Conservation (phyloP, 2,797 vertebrate species). For the Ambastaia sidthimunki region DNA sequence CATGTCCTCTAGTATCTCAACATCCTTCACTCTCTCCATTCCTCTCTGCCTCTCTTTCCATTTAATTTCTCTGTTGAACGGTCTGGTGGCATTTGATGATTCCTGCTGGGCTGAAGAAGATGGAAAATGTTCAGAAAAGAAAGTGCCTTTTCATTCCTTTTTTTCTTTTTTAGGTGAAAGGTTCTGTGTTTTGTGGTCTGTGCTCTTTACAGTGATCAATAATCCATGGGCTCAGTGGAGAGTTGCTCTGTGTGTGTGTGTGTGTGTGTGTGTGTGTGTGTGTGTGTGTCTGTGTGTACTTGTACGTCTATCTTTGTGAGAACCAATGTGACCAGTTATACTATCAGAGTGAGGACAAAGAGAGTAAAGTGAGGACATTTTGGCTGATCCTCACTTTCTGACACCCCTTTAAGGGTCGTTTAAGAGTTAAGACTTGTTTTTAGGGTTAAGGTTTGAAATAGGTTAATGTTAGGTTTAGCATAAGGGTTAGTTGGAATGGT, state of each 20-base stretch:
- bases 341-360: too few species aligned
- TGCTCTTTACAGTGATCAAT: slow-evolving; percentile 60
- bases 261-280: slow-evolving; percentile 9
- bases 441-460: too few species aligned
- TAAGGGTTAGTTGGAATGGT: too few species aligned
- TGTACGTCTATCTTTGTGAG: too few species aligned
- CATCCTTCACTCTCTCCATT: slow-evolving; percentile 5
- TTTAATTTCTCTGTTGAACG: slow-evolving; percentile 24
- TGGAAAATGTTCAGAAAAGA: slow-evolving; percentile 33
- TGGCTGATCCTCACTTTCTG: too few species aligned
- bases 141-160: slow-evolving; percentile 10
- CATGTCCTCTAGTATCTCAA: slow-evolving; percentile 34
- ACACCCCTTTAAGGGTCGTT: too few species aligned
- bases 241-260: slow-evolving; percentile 1
- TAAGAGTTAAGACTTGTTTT: too few species aligned
- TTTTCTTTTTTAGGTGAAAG: slow-evolving; percentile 2
- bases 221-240: slow-evolving; percentile 53
- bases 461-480: too few species aligned
- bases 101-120: slow-evolving; percentile 44
- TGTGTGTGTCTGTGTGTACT: too few species aligned
- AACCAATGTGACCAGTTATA: too few species aligned
- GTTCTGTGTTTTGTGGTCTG: slow-evolving; percentile 34
- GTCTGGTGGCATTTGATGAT: slow-evolving; percentile 40
- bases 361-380: too few species aligned
- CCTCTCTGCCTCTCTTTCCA: slow-evolving; percentile 33